Base-by-base conservation (phyloP, 2,797 vertebrate species). In the Catharus ustulatus region DNA sequence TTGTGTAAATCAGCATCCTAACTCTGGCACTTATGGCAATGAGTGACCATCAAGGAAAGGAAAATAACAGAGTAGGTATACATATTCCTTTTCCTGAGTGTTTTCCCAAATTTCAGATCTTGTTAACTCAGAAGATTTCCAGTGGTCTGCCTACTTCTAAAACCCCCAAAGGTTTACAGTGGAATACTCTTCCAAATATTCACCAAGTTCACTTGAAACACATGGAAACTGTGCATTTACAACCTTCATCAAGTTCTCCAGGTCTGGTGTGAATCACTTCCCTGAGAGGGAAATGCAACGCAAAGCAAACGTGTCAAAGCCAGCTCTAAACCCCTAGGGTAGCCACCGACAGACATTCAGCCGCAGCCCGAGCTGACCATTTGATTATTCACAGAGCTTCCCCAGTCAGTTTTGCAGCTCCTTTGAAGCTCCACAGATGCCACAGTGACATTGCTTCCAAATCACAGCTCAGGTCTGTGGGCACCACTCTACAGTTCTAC, bases 21-120 rank as follows among this genome's bases (percentile, higher is more conserved):
- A 43, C 29, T 43, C 36, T 58, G 43, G 54, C 8, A 18, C 6
- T 82, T 54, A 34, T 0, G 4, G 27, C 17, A 26, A 26, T 0
- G 0, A 66, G 21, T 15, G n/a, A 45, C 27, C 24, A 59, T 23
- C 30, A 74, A 52, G 18, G 34, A 52, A 92, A 81, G 20, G 23
- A 83, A 62, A 83, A 71, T 6, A 86, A 21, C 8, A 26, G 11
- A 19, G 4, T 21, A 66, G 52, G 12, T 8, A 24, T 11, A 30
- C 12, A 48, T 0, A 3, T 23, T 88, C 20, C 11, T 72, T 67
- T 89, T 55, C 45, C 20, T 63, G 12, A 9, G 20, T 21, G 11
- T 52, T 90, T 93, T 62, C 30, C n/a, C 18, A 48, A 59, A 48
- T 68, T 86, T 64, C 27, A 29, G 16, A 32, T 79, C n/a, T 45